Percentiles rank a stretch among this genome's conserved stretches.
Evolutionary conservation across 2,113 vertebrate species (phyloP).

Genomic region (Morone chrysops): DNA sequence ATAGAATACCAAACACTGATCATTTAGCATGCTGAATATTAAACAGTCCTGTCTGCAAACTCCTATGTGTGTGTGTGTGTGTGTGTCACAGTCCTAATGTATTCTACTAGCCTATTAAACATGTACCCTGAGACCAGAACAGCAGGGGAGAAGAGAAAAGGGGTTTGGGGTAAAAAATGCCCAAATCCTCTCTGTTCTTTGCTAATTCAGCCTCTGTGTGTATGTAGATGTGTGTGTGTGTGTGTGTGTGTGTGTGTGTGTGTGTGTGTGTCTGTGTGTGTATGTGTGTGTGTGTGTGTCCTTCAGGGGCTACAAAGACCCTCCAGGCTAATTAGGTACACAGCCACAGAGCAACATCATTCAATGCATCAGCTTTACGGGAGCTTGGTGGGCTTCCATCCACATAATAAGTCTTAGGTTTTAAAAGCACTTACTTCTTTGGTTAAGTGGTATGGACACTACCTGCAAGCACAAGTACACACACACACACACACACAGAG

Average conservation of each 20-base stretch:
- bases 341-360: slow-evolving; percentile 47
- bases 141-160: slow-evolving; percentile 52
- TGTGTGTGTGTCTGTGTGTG: slow-evolving; percentile 20
- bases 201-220: slow-evolving; percentile 41
- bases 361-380: slow-evolving; percentile 45
- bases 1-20: slow-evolving; percentile 76
- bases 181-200: slow-evolving; percentile 47
- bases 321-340: slow-evolving; percentile 68
- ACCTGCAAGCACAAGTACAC: slow-evolving; percentile 17
- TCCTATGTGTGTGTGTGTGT: slow-evolving; percentile 23
- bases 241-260: slow-evolving; percentile 17
- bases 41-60: slow-evolving; percentile 66
- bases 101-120: slow-evolving; percentile 54
- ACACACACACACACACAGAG: slow-evolving; percentile 5
- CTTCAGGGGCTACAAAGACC: slow-evolving; percentile 41
- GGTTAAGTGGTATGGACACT: slow-evolving; percentile 38
- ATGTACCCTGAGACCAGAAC: slow-evolving; percentile 58
- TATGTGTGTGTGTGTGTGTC: slow-evolving; percentile 21
- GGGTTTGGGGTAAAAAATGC: slow-evolving; percentile 25
- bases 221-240: slow-evolving; percentile 5
- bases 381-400: slow-evolving; percentile 36
- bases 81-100: slow-evolving; percentile 51
- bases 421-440: slow-evolving; percentile 51
- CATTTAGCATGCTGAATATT: slow-evolving; percentile 74
- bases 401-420: slow-evolving; percentile 40